Evolutionary conservation across 2,113 vertebrate genomes (phyloP), one percentile per base, ranked within the genome.

Genomic region (Lagenorhynchus albirostris): DNA sequence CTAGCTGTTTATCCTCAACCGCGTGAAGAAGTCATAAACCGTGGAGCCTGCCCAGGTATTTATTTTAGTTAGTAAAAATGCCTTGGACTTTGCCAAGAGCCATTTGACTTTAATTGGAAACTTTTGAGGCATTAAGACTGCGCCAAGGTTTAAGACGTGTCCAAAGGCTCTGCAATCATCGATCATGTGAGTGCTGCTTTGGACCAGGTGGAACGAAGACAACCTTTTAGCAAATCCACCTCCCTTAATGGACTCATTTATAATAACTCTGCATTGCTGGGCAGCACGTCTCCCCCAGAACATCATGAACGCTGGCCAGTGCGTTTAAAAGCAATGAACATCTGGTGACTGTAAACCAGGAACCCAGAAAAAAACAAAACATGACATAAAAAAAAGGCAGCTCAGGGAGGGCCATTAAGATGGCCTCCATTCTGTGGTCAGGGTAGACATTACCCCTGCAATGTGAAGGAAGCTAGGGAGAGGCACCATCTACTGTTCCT

Each of bases 41-140:
- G 2, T 92, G 92, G 87, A 96, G 97, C 94, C 80, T 96, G 92
- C 97, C 79, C 97, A 98, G 95, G 97, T 97, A 98, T 98, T 98
- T 98, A 98, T 98, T 98, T 98, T 98, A 98, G 96, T 98, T 97
- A 95, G 97, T 95, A 76, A 97, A 98, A 98, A 97, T 94, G 97
- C 94, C 94, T 92, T 81, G 79, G 94, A 90, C 95, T 89, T 96
- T 97, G 97, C 97, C 97, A 97, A 98, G 96, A 97, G 94, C 97
- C 97, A 98, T 98, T 98, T 98, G 95, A 95, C 97, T 98, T 98
- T 98, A 97, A 98, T 97, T 98, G 97, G 97, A 98, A 98, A 98
- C 98, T 97, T 96, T 97, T 94, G 96, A 98, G 89, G 97, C 97
- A 97, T 97, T 98, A 97, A 97, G 95, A 96, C 95, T 58, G 92